Evolutionary conservation across 30 jellyfish, hydroid and myxozoan genomes (phyloP), one percentile per base, ranked within the genome.

Genomic region (Clytia hemisphaerica): DNA sequence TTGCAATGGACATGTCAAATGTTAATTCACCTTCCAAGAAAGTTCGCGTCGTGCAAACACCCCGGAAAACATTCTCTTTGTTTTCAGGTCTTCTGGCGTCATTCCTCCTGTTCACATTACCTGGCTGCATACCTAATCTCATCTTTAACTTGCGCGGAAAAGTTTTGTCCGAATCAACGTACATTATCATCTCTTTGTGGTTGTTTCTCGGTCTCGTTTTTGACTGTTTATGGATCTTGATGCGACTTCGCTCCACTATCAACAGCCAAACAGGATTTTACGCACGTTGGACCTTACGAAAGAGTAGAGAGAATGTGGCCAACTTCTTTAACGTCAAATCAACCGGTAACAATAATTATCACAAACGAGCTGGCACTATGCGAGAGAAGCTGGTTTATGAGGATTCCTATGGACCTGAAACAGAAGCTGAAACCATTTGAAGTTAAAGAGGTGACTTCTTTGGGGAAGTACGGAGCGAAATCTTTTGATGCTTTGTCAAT

Each of bases 191-290:
- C 18, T 65, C 78, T 3, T 7, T 36, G 37, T 65, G 78, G 78
- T 37, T 65, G 37, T 44, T 65, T 2, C 61, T 65, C 16, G 78
- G 78, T 37, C 64, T 65, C 14, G 78, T 65, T 40, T 65, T 65
- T 37, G 38, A 65, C 33, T 36, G 70, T 7, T 9, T 65, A 67
- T 65, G 78, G 78, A 37, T 65, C 12, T 36, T 65, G 16, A 65
- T 65, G 34, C 26, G 78, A 65, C 34, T 65, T 7, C 73, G 78
- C 26, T 65, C 78, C 4, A 65, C 78, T 30, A 37, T 65, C 32
- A 37, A 37, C 34, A 37, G 44, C 37, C 18, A 21, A 4, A 7
- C 38, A 6, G 71, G 71, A 36, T 65, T 65, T 65, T 65, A 65
- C 34, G 59, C 78, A 32, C 38, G 71, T 0, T 65, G 78, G 78